These are phyloP conservation scores for Nebria brevicollis DNA, from an alignment of 2,888 invertebrate genomes.

Conservation along the genomic window DNA sequence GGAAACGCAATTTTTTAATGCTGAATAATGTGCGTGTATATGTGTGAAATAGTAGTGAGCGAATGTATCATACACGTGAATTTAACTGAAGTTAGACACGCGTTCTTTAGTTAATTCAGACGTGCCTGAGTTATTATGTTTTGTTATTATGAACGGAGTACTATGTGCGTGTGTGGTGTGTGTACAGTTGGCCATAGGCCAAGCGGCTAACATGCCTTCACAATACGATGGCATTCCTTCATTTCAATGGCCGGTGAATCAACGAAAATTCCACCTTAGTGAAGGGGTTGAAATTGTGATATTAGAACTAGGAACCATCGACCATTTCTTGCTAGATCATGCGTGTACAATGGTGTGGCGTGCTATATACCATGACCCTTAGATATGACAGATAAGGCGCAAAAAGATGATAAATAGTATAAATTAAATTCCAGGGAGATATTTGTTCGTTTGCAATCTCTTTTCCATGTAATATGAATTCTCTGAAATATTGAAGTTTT, in stretches of 20 bases:
- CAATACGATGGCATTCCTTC: not conserved
- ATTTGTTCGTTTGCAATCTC: too few species aligned
- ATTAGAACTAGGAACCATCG: not conserved
- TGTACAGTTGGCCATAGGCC: not conserved
- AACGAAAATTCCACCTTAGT: not conserved
- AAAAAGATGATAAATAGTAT: too few species aligned
- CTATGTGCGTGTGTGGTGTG: not conserved
- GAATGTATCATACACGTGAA: not conserved
- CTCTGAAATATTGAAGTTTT: too few species aligned
- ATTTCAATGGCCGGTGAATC: not conserved
- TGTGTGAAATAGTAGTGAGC: not conserved
- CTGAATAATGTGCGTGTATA: too few species aligned
- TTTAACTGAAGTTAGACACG: not conserved
- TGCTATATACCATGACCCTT: not conserved
- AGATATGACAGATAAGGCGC: too few species aligned
- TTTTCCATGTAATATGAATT: too few species aligned
- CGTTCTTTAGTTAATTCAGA: slow-evolving; percentile 2
- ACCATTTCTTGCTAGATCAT: not conserved
- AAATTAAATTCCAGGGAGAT: too few species aligned
- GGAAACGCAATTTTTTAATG: too few species aligned
- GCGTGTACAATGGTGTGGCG: not conserved
- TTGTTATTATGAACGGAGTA: slow-evolving; percentile 11
- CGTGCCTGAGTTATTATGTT: slow-evolving; percentile 9
- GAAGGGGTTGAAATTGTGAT: not conserved
- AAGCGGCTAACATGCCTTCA: not conserved